phyloP scores from a whole-genome alignment of 2,888 invertebrate species.

The Eulithis prunata region DNA sequence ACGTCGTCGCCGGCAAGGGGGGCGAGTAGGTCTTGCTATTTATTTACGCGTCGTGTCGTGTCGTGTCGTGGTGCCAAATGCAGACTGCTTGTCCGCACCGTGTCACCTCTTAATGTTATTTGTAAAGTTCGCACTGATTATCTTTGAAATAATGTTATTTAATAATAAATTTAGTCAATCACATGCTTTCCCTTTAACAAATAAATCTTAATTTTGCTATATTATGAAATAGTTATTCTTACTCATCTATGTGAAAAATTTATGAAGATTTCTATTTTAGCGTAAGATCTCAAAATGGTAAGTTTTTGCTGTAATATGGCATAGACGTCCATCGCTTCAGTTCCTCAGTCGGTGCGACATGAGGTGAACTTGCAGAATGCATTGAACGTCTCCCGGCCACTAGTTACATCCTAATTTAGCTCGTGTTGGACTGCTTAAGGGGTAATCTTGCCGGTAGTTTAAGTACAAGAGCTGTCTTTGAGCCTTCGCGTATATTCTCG shows the following conservation, averaged over 20 bases:
- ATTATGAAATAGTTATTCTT: conserved; percentile 1
- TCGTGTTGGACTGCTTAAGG: conserved; percentile 30
- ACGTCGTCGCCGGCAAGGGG: conserved; percentile 1
- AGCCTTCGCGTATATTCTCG: conserved; percentile 1
- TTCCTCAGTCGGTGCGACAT: conserved; percentile 11
- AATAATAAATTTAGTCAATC: conserved; percentile 11
- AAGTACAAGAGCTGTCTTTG: conserved; percentile 44
- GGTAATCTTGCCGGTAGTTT: conserved; percentile 57
- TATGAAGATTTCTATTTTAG: conserved; percentile 34
- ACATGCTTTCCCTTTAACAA: conserved; percentile 1
- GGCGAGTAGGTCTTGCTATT: conserved; percentile 13
- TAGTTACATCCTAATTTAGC: conserved; percentile 13
- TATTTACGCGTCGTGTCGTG: conserved; percentile 9
- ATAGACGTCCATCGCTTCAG: conserved; percentile 18
- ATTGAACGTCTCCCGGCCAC: not conserved
- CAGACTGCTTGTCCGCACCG: conserved; percentile 4
- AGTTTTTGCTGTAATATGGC: conserved; percentile 28
- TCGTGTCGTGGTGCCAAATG: conserved; percentile 22
- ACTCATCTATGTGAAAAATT: conserved; percentile 14
- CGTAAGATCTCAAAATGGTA: conserved; percentile 18
- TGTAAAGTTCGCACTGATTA: conserved; percentile 9
- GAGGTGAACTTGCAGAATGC: not conserved
- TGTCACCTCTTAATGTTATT: conserved; percentile 3
- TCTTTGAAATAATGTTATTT: conserved; percentile 8
- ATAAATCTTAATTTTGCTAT: conserved; percentile 10